These are phyloP conservation scores for Hydrozoanthus tunicans DNA, from an alignment of 64 coral and sea anemone genomes.

Conservation along the genomic window DNA sequence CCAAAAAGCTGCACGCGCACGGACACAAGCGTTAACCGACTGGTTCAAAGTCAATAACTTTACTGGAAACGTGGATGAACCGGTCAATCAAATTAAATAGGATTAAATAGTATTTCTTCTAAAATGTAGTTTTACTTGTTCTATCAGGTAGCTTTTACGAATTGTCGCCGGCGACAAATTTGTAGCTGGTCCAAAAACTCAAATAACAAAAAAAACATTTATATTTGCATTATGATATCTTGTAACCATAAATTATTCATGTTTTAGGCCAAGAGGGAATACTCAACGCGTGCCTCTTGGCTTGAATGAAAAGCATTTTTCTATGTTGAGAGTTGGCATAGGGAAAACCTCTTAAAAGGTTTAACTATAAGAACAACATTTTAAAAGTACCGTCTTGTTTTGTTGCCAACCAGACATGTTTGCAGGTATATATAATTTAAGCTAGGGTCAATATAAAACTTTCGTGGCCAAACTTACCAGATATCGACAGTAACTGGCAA, in stretches of 20 bases:
- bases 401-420: too few relatives aligned
- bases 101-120: background rate
- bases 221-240: slow-evolving; percentile 8
- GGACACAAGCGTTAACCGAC: background rate
- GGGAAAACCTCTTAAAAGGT: too few relatives aligned
- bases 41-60: too few relatives aligned
- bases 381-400: too few relatives aligned
- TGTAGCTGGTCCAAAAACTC: slow-evolving; percentile 37
- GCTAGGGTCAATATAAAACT: too few relatives aligned
- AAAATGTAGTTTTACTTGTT: background rate
- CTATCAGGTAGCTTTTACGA: slow-evolving; percentile 2
- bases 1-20: background rate
- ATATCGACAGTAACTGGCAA: too few relatives aligned
- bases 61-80: too few relatives aligned
- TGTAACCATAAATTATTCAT: background rate
- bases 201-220: slow-evolving; percentile 36
- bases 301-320: background rate
- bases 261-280: background rate
- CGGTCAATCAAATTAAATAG: too few relatives aligned
- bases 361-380: too few relatives aligned
- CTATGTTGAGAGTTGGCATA: too few relatives aligned
- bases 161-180: slow-evolving; percentile 64
- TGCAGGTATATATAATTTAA: too few relatives aligned
- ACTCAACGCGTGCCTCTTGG: background rate
- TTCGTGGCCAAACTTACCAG: too few relatives aligned